Evolutionary conservation across 2,797 vertebrate genomes (phyloP).

Genomic region (Gadopsis marmoratus): DNA sequence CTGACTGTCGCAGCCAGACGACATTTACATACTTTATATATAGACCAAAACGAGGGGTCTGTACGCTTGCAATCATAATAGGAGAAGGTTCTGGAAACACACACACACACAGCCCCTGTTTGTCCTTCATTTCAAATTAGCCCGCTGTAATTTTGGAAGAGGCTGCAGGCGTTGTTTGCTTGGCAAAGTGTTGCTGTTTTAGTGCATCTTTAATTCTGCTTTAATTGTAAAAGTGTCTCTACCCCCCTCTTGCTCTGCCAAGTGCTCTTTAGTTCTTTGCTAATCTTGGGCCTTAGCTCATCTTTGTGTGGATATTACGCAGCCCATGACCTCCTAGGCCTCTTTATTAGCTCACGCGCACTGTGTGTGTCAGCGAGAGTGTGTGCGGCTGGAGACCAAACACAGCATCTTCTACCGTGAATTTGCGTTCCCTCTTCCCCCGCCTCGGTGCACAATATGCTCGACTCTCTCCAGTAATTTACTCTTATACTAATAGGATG

Average conservation of each 20-base stretch:
- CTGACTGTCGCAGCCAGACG: slow-evolving; percentile 87
- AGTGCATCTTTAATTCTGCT: slow-evolving; percentile 86
- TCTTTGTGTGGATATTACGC: slow-evolving; percentile 72
- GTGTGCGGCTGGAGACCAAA: slow-evolving; percentile 33
- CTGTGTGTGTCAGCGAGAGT: slow-evolving; percentile 19
- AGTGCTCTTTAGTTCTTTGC: slow-evolving; percentile 82
- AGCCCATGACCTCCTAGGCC: slow-evolving; percentile 71
- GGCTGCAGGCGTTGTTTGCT: slow-evolving; percentile 87
- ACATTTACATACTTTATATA: slow-evolving; percentile 92
- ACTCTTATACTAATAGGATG: slow-evolving; percentile 71
- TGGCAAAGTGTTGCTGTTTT: slow-evolving; percentile 86
- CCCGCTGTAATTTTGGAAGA: slow-evolving; percentile 86
- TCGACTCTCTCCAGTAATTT: slow-evolving; percentile 61
- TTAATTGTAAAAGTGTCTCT: slow-evolving; percentile 79
- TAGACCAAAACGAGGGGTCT: slow-evolving; percentile 82
- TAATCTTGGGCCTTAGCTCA: slow-evolving; percentile 75
- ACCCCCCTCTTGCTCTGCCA: slow-evolving; percentile 65
- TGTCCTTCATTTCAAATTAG: slow-evolving; percentile 90
- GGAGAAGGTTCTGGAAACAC: slow-evolving; percentile 79
- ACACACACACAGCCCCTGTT: slow-evolving; percentile 75
- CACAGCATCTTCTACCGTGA: slow-evolving; percentile 1
- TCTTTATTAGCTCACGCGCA: slow-evolving; percentile 72
- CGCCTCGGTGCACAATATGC: not conserved
- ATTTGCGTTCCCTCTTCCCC: not conserved
- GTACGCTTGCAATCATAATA: slow-evolving; percentile 84